Conservation (phyloP, 2,888 invertebrate species). For the Corythucha ciliata region DNA sequence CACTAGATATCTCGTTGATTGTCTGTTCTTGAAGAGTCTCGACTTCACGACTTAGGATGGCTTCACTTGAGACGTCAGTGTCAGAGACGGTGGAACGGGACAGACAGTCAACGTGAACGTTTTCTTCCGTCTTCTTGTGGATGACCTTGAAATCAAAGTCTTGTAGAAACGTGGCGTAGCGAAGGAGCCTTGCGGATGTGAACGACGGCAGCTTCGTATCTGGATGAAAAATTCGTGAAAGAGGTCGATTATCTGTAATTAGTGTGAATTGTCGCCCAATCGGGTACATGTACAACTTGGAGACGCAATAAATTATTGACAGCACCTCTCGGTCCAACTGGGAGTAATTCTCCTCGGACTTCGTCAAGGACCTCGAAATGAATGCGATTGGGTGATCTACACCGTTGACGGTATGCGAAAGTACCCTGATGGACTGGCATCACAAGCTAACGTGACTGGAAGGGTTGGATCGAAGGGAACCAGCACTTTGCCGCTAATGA, state of each 20-base stretch:
- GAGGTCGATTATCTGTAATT: conserved; percentile 19
- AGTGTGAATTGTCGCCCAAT: conserved; percentile 13
- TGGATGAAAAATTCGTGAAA: conserved; percentile 16
- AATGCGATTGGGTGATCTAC: conserved; percentile 28
- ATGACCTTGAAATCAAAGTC: conserved; percentile 1
- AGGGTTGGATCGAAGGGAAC: conserved; percentile 31
- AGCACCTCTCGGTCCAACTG: conserved; percentile 17
- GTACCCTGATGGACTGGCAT: conserved; percentile 27
- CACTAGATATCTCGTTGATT: conserved; percentile 12
- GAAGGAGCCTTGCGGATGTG: conserved; percentile 1
- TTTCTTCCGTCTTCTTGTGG: conserved; percentile 10
- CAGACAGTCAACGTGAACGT: conserved; percentile 24
- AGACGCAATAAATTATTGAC: not conserved
- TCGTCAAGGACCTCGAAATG: conserved; percentile 32
- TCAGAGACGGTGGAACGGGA: conserved; percentile 7
- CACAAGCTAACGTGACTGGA: conserved; percentile 28
- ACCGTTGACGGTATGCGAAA: conserved; percentile 23
- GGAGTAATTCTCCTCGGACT: conserved; percentile 37
- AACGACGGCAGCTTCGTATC: conserved; percentile 1
- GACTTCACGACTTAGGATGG: not conserved
- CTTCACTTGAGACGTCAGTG: not conserved
- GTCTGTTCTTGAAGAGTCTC: not conserved
- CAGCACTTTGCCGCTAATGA: conserved; percentile 30
- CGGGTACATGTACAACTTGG: conserved; percentile 13
- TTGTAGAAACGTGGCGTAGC: conserved; percentile 15